Conservation (phyloP, 2,888 invertebrate genomes). For the Agapostemon virescens region DNA sequence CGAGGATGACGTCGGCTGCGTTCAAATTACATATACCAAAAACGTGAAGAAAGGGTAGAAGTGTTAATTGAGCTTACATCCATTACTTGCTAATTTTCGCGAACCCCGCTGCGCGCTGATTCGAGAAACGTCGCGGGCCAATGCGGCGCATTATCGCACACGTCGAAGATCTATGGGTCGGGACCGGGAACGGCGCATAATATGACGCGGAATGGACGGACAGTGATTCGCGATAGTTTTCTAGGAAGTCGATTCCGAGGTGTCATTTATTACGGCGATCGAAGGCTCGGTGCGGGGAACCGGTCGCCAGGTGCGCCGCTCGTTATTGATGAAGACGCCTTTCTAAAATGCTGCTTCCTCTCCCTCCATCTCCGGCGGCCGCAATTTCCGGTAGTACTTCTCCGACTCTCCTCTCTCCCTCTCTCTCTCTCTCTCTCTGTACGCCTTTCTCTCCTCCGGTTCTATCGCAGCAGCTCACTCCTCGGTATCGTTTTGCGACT, state of each 20-base stretch:
- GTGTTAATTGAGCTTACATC: not conserved
- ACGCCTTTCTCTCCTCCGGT: not conserved
- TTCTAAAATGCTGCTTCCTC: conserved; percentile 52
- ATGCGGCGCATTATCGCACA: conserved; percentile 2
- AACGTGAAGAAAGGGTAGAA: not conserved
- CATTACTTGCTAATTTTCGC: not conserved
- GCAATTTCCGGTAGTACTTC: conserved; percentile 55
- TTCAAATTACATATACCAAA: too few species aligned
- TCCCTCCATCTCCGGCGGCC: conserved; percentile 15
- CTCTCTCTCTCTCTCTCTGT: not conserved
- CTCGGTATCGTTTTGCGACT: conserved; percentile 52
- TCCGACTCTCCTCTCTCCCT: conserved; percentile 4
- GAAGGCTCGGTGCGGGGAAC: conserved; percentile 49
- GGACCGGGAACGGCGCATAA: conserved; percentile 16
- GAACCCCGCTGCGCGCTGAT: not conserved
- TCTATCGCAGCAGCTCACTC: conserved; percentile 19
- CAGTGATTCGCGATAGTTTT: conserved; percentile 54
- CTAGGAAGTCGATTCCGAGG: conserved; percentile 58
- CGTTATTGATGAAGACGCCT: conserved; percentile 66
- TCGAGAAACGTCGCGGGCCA: not conserved
- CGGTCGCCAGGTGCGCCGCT: conserved; percentile 62
- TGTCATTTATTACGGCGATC: conserved; percentile 65
- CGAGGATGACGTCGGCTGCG: too few species aligned
- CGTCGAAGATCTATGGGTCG: conserved; percentile 30
- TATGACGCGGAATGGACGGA: conserved; percentile 24